Evolutionary conservation across 2,113 vertebrate genomes (phyloP).

Genomic region (Salvelinus fontinalis): DNA sequence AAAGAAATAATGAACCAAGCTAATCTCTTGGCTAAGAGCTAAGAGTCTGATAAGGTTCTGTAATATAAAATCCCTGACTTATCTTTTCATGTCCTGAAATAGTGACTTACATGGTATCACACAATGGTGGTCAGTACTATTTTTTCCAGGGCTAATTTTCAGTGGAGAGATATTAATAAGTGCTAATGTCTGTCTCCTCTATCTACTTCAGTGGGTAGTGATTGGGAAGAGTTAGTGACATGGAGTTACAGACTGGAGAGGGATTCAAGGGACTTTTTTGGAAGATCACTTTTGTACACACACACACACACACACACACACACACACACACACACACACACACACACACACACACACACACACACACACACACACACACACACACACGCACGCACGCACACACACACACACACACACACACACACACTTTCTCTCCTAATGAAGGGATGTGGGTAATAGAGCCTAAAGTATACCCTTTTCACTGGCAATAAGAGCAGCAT

Average conservation of each 20-base stretch:
- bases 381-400: neutral
- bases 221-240: too few relatives aligned
- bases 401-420: neutral
- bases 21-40: conserved; percentile 50
- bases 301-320: neutral
- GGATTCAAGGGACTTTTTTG: neutral
- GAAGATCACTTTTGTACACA: neutral
- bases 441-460: neutral
- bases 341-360: neutral
- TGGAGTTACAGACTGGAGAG: too few relatives aligned
- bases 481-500: neutral
- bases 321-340: neutral
- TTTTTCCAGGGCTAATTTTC: neutral
- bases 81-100: conserved; percentile 45
- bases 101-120: conserved; percentile 30
- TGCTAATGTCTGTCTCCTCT: too few relatives aligned
- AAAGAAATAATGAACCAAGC: conserved; percentile 42
- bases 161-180: neutral
- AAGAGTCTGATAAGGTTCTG: conserved; percentile 48
- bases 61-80: conserved; percentile 58
- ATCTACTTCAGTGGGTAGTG: too few relatives aligned
- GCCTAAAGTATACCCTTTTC: neutral
- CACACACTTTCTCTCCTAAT: neutral
- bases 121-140: conserved; percentile 32
- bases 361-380: neutral